Conservation (phyloP, 2,888 invertebrate species). For the Drosophila nigricruria region DNA sequence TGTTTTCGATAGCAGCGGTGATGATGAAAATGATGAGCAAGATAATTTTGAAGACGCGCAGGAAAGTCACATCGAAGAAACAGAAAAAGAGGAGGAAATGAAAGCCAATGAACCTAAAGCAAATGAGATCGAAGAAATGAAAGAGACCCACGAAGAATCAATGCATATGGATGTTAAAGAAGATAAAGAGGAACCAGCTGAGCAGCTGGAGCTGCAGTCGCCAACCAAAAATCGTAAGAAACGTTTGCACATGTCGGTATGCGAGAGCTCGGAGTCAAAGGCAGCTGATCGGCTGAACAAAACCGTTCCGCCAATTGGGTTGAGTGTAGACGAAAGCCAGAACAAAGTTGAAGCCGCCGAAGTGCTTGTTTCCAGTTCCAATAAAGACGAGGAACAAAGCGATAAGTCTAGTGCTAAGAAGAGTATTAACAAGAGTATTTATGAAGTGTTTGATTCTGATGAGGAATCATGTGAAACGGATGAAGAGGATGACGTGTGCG, state of each 20-base stretch:
- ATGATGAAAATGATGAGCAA: constrained; percentile 2
- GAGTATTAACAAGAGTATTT: constrained; percentile 21
- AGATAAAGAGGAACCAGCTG: background rate
- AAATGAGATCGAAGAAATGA: background rate
- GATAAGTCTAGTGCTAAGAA: background rate
- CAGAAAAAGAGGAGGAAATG: background rate
- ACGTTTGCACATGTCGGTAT: background rate
- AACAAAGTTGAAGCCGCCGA: constrained; percentile 4
- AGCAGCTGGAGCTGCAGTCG: background rate
- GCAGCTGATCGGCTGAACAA: constrained; percentile 52
- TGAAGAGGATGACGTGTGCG: background rate
- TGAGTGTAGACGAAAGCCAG: background rate
- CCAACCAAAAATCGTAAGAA: background rate
- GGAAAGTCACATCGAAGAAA: background rate
- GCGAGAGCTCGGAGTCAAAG: background rate
- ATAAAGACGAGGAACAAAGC: constrained; percentile 5
- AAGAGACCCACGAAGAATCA: background rate
- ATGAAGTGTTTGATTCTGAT: constrained; percentile 31
- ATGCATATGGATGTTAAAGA: background rate
- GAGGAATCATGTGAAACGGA: constrained; percentile 13
- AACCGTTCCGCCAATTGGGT: constrained; percentile 33
- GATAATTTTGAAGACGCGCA: background rate
- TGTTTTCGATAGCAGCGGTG: constrained; percentile 35
- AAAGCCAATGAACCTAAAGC: background rate
- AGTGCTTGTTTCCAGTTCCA: constrained; percentile 11